phyloP scores from a whole-genome alignment of 2,888 invertebrate species.

The Callyntrura guangdongensis region DNA sequence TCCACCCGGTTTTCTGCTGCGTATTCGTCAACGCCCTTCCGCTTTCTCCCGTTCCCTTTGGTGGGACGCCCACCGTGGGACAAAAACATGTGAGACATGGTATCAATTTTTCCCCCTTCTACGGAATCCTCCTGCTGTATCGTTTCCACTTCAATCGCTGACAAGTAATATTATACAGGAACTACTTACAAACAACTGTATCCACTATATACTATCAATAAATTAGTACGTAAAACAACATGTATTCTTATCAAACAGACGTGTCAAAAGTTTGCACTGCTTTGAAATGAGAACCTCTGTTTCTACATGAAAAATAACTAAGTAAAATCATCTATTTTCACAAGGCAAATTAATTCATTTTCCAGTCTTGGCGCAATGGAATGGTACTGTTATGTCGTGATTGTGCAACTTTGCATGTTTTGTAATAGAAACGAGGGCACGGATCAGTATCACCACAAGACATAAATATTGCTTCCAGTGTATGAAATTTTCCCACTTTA shows the following conservation, averaged over 20 bases:
- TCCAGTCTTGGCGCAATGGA: conserved; percentile 26
- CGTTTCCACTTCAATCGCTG: conserved; percentile 37
- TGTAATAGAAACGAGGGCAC: not conserved
- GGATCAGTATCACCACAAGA: not conserved
- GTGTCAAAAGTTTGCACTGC: conserved; percentile 8
- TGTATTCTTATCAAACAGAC: not conserved
- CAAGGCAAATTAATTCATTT: not conserved
- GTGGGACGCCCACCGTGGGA: conserved; percentile 85
- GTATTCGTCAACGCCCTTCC: conserved; percentile 85
- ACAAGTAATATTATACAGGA: conserved; percentile 4
- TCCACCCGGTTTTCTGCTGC: conserved; percentile 85
- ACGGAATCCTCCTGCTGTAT: not conserved
- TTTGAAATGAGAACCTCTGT: not conserved
- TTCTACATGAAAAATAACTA: not conserved
- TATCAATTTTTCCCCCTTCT: not conserved
- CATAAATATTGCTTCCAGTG: conserved; percentile 11
- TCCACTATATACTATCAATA: not conserved
- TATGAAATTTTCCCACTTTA: conserved; percentile 18
- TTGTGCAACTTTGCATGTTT: conserved; percentile 4
- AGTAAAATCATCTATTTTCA: not conserved
- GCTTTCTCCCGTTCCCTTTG: conserved; percentile 85
- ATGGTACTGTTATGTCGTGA: conserved; percentile 11
- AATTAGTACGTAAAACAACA: not conserved
- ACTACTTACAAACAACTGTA: not conserved
- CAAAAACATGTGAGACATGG: conserved; percentile 83